Conservation (phyloP, 2,797 vertebrate genomes). For the Monodelphis domestica region DNA sequence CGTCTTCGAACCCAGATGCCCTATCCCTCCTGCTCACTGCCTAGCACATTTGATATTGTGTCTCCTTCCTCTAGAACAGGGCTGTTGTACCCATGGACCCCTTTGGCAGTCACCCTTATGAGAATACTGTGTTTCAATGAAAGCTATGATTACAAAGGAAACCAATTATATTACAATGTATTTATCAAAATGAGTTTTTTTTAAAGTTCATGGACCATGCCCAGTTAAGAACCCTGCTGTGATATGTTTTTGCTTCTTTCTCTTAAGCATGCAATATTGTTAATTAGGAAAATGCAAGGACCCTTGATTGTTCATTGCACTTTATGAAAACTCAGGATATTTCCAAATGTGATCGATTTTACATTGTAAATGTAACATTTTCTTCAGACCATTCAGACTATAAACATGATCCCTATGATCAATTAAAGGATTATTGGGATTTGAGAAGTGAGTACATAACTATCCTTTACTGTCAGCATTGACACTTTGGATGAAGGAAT, state of each 20-base stretch:
- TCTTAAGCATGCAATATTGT: background rate
- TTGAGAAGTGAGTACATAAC: background rate
- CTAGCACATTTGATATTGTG: background rate
- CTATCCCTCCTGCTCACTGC: background rate
- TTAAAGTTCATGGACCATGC: background rate
- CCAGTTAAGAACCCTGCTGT: background rate
- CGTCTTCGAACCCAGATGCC: background rate
- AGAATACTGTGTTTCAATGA: background rate
- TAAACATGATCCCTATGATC: background rate
- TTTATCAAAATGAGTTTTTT: background rate
- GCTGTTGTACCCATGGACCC: background rate
- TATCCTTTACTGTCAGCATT: background rate
- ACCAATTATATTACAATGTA: background rate
- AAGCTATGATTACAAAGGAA: background rate
- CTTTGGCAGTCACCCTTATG: too few relatives aligned
- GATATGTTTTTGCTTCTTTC: background rate
- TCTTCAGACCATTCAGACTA: background rate
- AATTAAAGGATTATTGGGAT: background rate
- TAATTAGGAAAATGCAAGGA: background rate
- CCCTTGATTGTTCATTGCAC: background rate
- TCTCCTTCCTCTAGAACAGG: background rate
- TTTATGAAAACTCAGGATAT: background rate
- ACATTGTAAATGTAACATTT: background rate
- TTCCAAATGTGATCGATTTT: background rate
- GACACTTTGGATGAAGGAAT: background rate